Evolutionary conservation across 2,113 vertebrate species (phyloP).

Genomic region (Colistium nudipinnis): DNA sequence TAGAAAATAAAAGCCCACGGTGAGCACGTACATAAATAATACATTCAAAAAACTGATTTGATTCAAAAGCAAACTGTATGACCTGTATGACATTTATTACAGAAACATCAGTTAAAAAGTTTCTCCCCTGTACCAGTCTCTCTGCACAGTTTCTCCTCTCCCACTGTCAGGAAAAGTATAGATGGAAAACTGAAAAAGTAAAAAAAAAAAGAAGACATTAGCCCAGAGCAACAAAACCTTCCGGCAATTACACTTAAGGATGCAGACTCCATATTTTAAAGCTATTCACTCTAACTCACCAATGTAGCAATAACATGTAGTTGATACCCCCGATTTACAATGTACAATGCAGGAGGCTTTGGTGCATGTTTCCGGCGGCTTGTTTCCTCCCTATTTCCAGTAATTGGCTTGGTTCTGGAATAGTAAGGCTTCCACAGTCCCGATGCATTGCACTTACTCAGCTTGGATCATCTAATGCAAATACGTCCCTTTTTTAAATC

Average conservation of each 20-base stretch:
- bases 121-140: conserved; percentile 20
- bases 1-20: not conserved
- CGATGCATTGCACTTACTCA: not conserved
- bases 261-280: conserved; percentile 7
- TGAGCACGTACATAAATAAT: not conserved
- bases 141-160: conserved; percentile 2
- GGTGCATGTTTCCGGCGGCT: conserved; percentile 13
- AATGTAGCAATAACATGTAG: conserved; percentile 22
- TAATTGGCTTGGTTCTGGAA: conserved; percentile 56
- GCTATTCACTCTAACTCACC: conserved; percentile 1
- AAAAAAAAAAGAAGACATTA: not conserved
- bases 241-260: conserved; percentile 15
- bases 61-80: not conserved
- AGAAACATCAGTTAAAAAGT: conserved; percentile 1
- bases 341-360: conserved; percentile 8
- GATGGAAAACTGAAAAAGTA: conserved; percentile 34
- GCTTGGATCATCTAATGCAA: conserved; percentile 46
- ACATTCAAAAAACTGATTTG: not conserved
- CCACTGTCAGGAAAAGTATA: conserved; percentile 20
- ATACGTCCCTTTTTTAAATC: conserved; percentile 47
- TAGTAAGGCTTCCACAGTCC: conserved; percentile 15
- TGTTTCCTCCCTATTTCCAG: conserved; percentile 11
- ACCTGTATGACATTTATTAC: conserved; percentile 14
- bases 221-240: conserved; percentile 36
- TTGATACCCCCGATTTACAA: not conserved